Percentiles rank a stretch among this genome's conserved stretches.
Evolutionary conservation across 2,888 invertebrate genomes (phyloP).

Genomic region (Abrostola tripartita): DNA sequence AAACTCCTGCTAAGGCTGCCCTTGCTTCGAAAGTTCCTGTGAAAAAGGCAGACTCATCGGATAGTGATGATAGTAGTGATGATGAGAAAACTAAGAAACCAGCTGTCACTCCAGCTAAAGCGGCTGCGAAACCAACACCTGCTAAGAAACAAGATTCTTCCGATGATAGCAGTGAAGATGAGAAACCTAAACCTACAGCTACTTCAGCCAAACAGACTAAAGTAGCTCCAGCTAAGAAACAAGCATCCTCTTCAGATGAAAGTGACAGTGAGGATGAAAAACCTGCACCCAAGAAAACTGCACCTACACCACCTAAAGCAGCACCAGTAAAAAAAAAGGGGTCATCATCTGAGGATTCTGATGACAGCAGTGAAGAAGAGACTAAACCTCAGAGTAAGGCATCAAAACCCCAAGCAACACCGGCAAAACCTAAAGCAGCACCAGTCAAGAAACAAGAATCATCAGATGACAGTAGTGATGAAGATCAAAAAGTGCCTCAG

Average conservation of each 20-base stretch:
- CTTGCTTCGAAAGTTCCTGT: constrained; percentile 49
- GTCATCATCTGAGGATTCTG: constrained; percentile 74
- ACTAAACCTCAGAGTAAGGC: constrained; percentile 52
- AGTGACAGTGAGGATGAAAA: constrained; percentile 66
- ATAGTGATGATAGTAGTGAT: constrained; percentile 64
- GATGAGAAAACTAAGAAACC: constrained; percentile 58
- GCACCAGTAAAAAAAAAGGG: constrained; percentile 68
- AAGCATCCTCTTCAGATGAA: constrained; percentile 51
- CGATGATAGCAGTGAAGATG: constrained; percentile 69
- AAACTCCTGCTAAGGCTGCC: constrained; percentile 58
- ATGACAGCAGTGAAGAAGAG: constrained; percentile 76
- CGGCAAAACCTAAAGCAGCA: constrained; percentile 53
- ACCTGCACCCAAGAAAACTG: constrained; percentile 39
- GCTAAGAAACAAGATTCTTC: constrained; percentile 68
- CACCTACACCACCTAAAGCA: constrained; percentile 48
- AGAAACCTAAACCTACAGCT: constrained; percentile 52
- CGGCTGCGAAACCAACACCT: constrained; percentile 24
- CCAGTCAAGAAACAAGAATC: constrained; percentile 65
- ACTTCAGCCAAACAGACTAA: constrained; percentile 38
- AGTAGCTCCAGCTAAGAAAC: constrained; percentile 51
- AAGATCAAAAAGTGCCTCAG: constrained; percentile 31
- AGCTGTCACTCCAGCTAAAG: constrained; percentile 52
- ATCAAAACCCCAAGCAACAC: constrained; percentile 14
- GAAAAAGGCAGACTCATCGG: constrained; percentile 49
- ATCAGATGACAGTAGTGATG: constrained; percentile 76